Base-by-base conservation (phyloP, 2,797 vertebrate species). In the Microhierax caerulescens region DNA sequence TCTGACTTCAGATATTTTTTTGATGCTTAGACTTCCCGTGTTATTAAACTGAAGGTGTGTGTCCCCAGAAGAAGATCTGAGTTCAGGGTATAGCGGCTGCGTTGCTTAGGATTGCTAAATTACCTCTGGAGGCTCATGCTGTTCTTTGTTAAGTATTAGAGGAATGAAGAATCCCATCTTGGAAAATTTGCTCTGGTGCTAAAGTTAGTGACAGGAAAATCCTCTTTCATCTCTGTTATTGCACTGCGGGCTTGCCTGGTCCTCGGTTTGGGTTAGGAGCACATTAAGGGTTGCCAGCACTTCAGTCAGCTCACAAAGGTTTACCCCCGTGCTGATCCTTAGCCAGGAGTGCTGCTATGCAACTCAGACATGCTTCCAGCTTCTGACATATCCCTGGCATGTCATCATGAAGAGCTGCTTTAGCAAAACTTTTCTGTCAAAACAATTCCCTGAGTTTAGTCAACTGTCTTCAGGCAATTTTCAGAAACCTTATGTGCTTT, bases 21-120 rank as follows among this genome's bases (percentile, higher is more conserved):
- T 9, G n/a, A 32, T 76, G 18, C 45, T 76, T 64, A 45, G 6
- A 32, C 4, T 76, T 54, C 54, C 19, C 2, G 0, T 60, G 30
- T n/a, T 63, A 28, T 20, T 78, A 77, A 84, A 60, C 64, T 39
- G 0, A 0, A 56, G 12, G 43, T 16, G 12, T 10, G 8, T 67
- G 13, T 6, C 45, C 75, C 27, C 32, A 48, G n/a, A 70, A n/a
- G 6, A 47, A 37, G 4, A 28, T 76, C 2, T 16, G 10, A 1
- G 0, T 47, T 79, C 1, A 1, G 9, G 9, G 1, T 67, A 43
- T 21, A 84, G 19, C 0, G 0, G 7, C 9, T 68, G 9, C 19
- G 7, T 65, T 70, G 23, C 17, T 88, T 68, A 22, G 21, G 25
- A 53, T 82, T 88, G 85, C 51, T n/a, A 28, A 79, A 59, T 53